These are phyloP conservation scores for Cyrtonyx montezumae DNA, from an alignment of 2,113 vertebrate genomes.

Conservation along the genomic window DNA sequence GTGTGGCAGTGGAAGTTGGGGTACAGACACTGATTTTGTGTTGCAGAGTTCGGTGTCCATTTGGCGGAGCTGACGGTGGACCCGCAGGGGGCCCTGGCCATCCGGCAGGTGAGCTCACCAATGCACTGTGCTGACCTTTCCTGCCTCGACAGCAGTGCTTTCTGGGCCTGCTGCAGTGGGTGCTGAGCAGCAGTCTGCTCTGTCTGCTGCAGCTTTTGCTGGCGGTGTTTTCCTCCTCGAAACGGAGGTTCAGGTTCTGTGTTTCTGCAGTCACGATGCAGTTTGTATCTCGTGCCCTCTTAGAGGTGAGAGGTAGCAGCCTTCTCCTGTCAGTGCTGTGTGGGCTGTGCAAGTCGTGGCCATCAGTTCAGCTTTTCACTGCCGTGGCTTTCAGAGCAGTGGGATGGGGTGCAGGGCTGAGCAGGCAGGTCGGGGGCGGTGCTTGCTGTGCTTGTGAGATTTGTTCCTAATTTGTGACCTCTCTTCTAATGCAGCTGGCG, in stretches of 20 bases:
- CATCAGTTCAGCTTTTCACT: background rate
- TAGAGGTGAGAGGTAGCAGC: background rate
- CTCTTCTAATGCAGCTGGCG: slow-evolving; percentile 82
- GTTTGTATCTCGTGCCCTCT: background rate
- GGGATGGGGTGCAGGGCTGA: background rate
- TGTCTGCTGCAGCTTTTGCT: background rate
- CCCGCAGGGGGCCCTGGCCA: slow-evolving; percentile 92
- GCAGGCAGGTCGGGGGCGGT: background rate
- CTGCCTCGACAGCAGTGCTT: background rate
- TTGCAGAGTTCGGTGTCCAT: slow-evolving; percentile 96
- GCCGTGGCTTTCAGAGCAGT: background rate
- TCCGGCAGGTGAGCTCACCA: slow-evolving; percentile 89
- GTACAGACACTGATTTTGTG: background rate
- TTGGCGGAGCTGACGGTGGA: slow-evolving; percentile 97
- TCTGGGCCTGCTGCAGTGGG: background rate
- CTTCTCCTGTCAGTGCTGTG: background rate
- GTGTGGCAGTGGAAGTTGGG: background rate
- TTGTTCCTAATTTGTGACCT: background rate
- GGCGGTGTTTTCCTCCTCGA: background rate
- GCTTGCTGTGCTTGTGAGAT: background rate
- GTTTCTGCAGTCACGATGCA: background rate
- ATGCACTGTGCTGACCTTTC: background rate
- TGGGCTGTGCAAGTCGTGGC: background rate
- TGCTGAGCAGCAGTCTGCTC: background rate
- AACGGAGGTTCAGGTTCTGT: background rate